Evolutionary conservation across 2,797 vertebrate genomes (phyloP).

Genomic region (Chanos chanos): DNA sequence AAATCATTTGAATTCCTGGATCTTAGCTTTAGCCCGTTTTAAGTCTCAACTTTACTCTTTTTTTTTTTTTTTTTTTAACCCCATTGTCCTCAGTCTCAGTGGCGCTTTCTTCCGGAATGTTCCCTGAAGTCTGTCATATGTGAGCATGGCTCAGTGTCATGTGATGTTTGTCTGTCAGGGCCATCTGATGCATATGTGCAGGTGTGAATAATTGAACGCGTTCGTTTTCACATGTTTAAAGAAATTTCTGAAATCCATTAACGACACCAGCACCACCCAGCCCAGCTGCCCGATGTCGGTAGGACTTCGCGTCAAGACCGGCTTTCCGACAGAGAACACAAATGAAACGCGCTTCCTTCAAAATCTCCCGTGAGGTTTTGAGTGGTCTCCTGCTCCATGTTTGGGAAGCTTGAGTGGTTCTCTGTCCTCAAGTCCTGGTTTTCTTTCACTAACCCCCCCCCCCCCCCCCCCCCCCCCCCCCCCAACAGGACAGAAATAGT

Average conservation of each 20-base stretch:
- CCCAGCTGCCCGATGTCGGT: constrained; percentile 62
- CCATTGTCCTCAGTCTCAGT: constrained; percentile 14
- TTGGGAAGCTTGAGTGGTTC: neutral
- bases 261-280: constrained; percentile 38
- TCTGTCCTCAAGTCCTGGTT: constrained; percentile 8
- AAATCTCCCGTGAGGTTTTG: constrained; percentile 22
- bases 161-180: constrained; percentile 21
- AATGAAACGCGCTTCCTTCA: neutral
- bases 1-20: no score
- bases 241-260: constrained; percentile 63
- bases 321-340: constrained; percentile 41
- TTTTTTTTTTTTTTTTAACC: constrained; percentile 20
- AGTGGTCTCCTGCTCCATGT: constrained; percentile 19
- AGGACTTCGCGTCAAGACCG: constrained; percentile 52
- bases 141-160: constrained; percentile 42
- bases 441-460: constrained; percentile 6
- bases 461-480: no score
- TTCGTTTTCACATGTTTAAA: constrained; percentile 60
- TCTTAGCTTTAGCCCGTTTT: no score
- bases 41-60: no score
- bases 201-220: constrained; percentile 63
- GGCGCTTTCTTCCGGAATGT: neutral
- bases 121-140: neutral
- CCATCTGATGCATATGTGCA: constrained; percentile 56
- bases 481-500: no score